A percentile compares a stretch with the other conserved stretches of the same genome.
Conservation (phyloP, 2,113 vertebrate species). For the Platycercus adscitus region DNA sequence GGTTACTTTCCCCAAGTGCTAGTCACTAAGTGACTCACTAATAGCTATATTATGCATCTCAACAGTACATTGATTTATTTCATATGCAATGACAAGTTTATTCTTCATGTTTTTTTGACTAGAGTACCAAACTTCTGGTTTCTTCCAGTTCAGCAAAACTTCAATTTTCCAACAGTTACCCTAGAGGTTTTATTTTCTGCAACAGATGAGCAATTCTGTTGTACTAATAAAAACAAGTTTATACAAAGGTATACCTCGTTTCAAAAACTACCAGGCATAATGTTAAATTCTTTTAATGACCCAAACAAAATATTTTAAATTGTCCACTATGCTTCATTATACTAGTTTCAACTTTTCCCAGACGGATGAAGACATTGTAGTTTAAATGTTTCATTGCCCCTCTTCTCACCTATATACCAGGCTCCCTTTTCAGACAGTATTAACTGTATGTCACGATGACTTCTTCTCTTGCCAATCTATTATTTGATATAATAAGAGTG, state of each 20-base stretch:
- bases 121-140: background rate
- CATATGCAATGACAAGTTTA: background rate
- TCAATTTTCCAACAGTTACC: background rate
- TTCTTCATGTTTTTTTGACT: background rate
- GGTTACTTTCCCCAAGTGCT: background rate
- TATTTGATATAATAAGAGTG: background rate
- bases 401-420: background rate
- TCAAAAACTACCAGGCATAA: background rate
- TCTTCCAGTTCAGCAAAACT: background rate
- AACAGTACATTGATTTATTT: slow-evolving; percentile 26
- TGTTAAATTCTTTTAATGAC: background rate
- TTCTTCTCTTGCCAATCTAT: background rate
- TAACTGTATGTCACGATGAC: background rate
- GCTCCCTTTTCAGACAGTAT: background rate
- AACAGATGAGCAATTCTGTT: background rate
- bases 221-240: background rate
- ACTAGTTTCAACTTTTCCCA: background rate
- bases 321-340: background rate
- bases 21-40: slow-evolving; percentile 23
- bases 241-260: background rate
- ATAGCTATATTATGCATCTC: slow-evolving; percentile 1
- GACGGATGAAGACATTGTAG: background rate
- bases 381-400: background rate
- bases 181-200: background rate
- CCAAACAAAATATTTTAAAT: background rate